These are phyloP conservation scores for Drosophila merina DNA, from an alignment of 2,888 invertebrate species.

Conservation along the genomic window DNA sequence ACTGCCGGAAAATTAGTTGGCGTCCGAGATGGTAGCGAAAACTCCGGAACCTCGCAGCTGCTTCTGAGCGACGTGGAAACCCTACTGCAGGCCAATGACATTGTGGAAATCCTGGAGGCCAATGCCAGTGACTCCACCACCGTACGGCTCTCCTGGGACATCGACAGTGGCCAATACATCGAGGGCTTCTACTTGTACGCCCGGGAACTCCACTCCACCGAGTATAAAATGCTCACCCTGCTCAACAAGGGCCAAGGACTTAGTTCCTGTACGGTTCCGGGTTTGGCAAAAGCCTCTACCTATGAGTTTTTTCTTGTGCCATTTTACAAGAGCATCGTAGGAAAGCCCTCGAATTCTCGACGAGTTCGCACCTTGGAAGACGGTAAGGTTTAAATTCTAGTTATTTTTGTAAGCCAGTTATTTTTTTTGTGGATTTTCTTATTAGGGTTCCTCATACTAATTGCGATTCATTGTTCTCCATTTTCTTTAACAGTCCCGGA, in stretches of 20 bases:
- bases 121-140: conserved; percentile 93
- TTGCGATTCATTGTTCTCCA: not conserved
- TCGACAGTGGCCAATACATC: conserved; percentile 90
- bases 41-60: conserved; percentile 68
- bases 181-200: conserved; percentile 93
- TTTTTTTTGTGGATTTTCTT: not conserved
- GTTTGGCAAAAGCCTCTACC: conserved; percentile 91
- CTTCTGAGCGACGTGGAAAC: conserved; percentile 88
- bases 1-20: conserved; percentile 85
- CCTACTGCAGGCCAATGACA: conserved; percentile 88
- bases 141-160: conserved; percentile 93
- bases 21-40: conserved; percentile 58
- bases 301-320: conserved; percentile 97
- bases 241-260: conserved; percentile 90
- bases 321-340: conserved; percentile 94
- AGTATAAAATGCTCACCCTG: conserved; percentile 91
- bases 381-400: conserved; percentile 86
- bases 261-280: conserved; percentile 90
- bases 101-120: conserved; percentile 92
- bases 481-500: conserved; percentile 88
- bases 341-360: conserved; percentile 93
- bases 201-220: conserved; percentile 85
- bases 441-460: not conserved
- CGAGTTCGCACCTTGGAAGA: conserved; percentile 93
- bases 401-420: not conserved